Base-by-base conservation (phyloP, 2,113 vertebrate genomes). In the Peromyscus leucopus region DNA sequence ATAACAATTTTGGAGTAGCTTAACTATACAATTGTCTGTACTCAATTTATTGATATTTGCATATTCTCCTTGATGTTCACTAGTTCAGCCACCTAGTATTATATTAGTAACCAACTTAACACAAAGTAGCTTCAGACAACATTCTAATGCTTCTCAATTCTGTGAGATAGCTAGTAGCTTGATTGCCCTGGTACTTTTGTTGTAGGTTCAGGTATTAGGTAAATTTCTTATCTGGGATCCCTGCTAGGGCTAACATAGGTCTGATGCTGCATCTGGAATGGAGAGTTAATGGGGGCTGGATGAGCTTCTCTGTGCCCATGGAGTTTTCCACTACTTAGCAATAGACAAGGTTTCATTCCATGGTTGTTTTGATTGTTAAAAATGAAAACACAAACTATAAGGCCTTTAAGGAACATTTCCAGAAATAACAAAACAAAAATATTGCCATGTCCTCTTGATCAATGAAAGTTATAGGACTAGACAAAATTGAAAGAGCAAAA, bases 171-270 rank as follows among this genome's bases (percentile, higher is more conserved):
- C 33, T 55, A 48, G 42, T n/a, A 46, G 5, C 28, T 26, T 55
- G n/a, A 51, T 11, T 61, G 39, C 61, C 79, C 15, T 61, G 33
- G 8, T 0, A 31, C 19, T 16, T 24, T 42, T 61, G 28, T 28
- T 79, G 1, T 80, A 83, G 39, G 2, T 7, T 26, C 39, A 57
- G 31, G 10, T 36, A 65, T 51, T 65, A 61, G 48, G 15, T 3
- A 1, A 10, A 19, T 75, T 19, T 51, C 12, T 13, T 46, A 55
- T 0, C 59, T 36, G 17, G 24, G 31, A 61, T 28, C 7, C 1
- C 8, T 42, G 28, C 2, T n/a, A 28, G 26, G 10, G 21, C 31
- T 3, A 21, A 39, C 19, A 42, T 0, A 2, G 24, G 2, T 61
- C 12, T 9, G 36, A 4, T 6, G 33, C 22, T 39, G 1, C 21